Evolutionary conservation across 2,888 invertebrate genomes (phyloP).

Genomic region (Dryococelus australis): DNA sequence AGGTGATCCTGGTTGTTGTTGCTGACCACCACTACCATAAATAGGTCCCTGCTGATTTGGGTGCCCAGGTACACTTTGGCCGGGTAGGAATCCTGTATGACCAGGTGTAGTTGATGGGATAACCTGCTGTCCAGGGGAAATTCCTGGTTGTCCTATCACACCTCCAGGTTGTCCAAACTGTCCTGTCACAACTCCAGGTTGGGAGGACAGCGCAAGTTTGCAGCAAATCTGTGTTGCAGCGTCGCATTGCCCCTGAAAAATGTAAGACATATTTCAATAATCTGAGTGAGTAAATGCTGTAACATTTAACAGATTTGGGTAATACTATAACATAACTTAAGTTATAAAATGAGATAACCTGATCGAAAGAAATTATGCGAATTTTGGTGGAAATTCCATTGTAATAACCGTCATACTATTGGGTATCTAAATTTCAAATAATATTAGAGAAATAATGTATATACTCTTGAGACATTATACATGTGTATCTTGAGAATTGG

Average conservation of each 20-base stretch:
- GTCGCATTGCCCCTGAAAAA: neutral
- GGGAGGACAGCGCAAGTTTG: slow-evolving; percentile 49
- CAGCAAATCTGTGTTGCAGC: slow-evolving; percentile 56
- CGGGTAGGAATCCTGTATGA: neutral
- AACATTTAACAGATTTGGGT: too few species aligned
- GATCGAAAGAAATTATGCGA: too few species aligned
- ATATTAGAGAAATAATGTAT: too few species aligned
- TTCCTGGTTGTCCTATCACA: neutral
- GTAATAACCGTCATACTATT: too few species aligned
- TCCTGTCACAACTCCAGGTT: slow-evolving; percentile 35
- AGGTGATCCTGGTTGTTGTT: neutral
- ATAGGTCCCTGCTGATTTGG: slow-evolving; percentile 37
- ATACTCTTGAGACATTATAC: too few species aligned
- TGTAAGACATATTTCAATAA: too few species aligned
- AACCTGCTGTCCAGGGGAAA: neutral
- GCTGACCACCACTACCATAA: neutral
- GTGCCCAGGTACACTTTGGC: slow-evolving; percentile 28
- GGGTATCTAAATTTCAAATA: too few species aligned
- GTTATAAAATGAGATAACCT: too few species aligned
- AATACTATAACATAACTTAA: too few species aligned
- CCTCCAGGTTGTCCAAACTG: neutral
- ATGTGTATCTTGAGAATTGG: too few species aligned
- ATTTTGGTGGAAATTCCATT: too few species aligned
- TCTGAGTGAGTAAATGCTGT: too few species aligned
- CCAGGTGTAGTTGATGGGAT: neutral